phyloP scores from a whole-genome alignment of 35 echinoderm and acorn worm species.

The Chiridota heheva region DNA sequence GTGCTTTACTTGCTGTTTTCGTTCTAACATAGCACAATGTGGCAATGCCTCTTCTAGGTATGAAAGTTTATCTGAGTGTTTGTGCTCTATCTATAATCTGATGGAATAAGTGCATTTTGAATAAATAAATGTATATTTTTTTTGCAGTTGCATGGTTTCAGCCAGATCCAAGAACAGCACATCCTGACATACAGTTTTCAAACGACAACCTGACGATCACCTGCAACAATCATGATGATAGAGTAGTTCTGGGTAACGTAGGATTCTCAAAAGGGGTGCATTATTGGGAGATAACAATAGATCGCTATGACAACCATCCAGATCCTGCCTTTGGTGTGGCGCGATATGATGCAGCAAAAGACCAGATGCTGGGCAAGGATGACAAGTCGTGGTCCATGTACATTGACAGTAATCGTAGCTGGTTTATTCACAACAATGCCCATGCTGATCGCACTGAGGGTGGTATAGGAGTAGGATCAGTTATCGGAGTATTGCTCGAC shows the following conservation, averaged over 20 bases:
- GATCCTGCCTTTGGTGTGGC: conserved; percentile 96
- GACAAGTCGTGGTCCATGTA: conserved; percentile 99
- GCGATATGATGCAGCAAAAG: conserved; percentile 76
- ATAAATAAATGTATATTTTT: too few relatives aligned
- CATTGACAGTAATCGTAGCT: conserved; percentile 96
- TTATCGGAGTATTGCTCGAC: conserved; percentile 91
- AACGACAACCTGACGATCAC: conserved; percentile 97
- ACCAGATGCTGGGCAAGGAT: conserved; percentile 94
- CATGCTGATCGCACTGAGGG: conserved; percentile 91
- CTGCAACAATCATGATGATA: conserved; percentile 89
- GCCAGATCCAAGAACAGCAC: conserved; percentile 86
- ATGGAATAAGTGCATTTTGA: too few relatives aligned
- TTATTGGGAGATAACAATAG: conserved; percentile 98
- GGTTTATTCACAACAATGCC: conserved; percentile 97
- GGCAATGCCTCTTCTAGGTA: too few relatives aligned
- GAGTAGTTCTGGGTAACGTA: conserved; percentile 88
- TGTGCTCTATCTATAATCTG: too few relatives aligned
- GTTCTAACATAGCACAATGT: too few relatives aligned
- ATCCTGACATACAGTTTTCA: conserved; percentile 85
- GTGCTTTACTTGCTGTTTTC: too few relatives aligned
- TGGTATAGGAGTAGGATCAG: conserved; percentile 85
- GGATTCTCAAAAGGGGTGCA: conserved; percentile 97
- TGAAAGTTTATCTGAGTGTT: too few relatives aligned
- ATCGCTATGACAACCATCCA: conserved; percentile 98
- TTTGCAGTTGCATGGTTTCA: conserved; percentile 96